phyloP scores from a whole-genome alignment of 2,888 invertebrate genomes.

The Hetaerina titia region DNA sequence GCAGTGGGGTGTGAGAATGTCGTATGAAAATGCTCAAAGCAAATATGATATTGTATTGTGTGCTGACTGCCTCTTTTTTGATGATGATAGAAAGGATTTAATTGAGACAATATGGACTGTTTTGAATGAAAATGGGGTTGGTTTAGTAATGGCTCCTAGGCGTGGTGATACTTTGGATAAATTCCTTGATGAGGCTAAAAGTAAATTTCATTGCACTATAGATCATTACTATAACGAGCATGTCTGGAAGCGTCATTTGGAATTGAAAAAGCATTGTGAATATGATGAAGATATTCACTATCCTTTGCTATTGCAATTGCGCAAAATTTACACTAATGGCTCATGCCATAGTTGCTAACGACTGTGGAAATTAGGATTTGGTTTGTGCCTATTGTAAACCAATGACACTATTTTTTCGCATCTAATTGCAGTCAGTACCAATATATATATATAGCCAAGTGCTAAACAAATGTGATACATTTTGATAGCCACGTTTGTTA shows the following conservation, averaged over 20 bases:
- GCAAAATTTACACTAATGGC: slow-evolving; percentile 75
- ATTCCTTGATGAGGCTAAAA: slow-evolving; percentile 83
- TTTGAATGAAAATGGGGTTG: slow-evolving; percentile 82
- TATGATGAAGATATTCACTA: slow-evolving; percentile 87
- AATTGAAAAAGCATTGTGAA: slow-evolving; percentile 80
- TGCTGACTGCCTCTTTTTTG: slow-evolving; percentile 90
- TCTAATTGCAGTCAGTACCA: slow-evolving; percentile 46
- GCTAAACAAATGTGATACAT: slow-evolving; percentile 52
- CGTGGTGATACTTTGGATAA: slow-evolving; percentile 85
- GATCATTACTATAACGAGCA: slow-evolving; percentile 82
- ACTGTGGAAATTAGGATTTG: slow-evolving; percentile 51
- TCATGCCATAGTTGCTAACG: slow-evolving; percentile 43
- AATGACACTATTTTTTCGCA: neutral
- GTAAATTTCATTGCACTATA: slow-evolving; percentile 80
- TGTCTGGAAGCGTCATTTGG: slow-evolving; percentile 85
- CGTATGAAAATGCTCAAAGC: slow-evolving; percentile 73
- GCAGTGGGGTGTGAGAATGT: slow-evolving; percentile 73
- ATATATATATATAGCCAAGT: slow-evolving; percentile 33
- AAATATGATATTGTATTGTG: slow-evolving; percentile 86
- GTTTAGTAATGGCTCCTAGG: slow-evolving; percentile 87
- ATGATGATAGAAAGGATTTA: slow-evolving; percentile 84
- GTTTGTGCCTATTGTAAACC: slow-evolving; percentile 38
- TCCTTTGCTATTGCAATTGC: slow-evolving; percentile 84
- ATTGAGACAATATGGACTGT: slow-evolving; percentile 84
- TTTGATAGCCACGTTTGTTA: slow-evolving; percentile 15